Base-by-base conservation (phyloP, 2,797 vertebrate genomes). In the Scomberomorus guttatus region DNA sequence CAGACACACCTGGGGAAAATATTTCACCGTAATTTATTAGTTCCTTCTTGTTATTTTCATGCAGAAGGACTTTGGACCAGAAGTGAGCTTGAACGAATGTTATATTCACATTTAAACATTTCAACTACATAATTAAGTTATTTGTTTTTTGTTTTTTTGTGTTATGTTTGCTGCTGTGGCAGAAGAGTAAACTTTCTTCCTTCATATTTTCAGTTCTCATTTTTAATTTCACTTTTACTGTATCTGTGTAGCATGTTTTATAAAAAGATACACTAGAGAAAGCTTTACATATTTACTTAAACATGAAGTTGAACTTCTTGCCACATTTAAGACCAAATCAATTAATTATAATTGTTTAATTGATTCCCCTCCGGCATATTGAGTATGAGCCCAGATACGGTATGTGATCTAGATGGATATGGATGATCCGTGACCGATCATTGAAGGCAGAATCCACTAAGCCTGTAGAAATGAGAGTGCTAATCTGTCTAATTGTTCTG, bases 291-390 rank as follows among this genome's bases (percentile, higher is more conserved):
- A 54, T 71, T 73, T 52, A 58, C 80, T 85, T 29, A 60, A 74
- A 48, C 20, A 13, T 25, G n/a, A 12, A 73, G 18, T 56, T 82
- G 46, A 83, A 70, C 67, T 48, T 83, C 83, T 83, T 58, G 75
- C 60, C 66, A 72, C 65, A 81, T 92, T 81, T 90, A 72, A 86
- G 39, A 83, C 51, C 14, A 69, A 84, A 84, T 91, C 85, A 78
- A 91, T 92, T 86, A 82, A 86, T 80, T 83, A 65, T 85, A 86
- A 92, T 63, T 57, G 70, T 67, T 88, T 86, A 82, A 94, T 87
- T 87, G 81, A 91, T 91, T 89, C 65, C 62, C 56, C 56, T 82
- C 56, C 63, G 56, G 75, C 78, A 83, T n/a, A 74, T 1, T 57
- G 62, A 83, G 61, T 60, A 48, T 52, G 73, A 84, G 78, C 56